These are phyloP conservation scores for Megaleporinus macrocephalus DNA, from an alignment of 2,113 vertebrate species.

Conservation along the genomic window DNA sequence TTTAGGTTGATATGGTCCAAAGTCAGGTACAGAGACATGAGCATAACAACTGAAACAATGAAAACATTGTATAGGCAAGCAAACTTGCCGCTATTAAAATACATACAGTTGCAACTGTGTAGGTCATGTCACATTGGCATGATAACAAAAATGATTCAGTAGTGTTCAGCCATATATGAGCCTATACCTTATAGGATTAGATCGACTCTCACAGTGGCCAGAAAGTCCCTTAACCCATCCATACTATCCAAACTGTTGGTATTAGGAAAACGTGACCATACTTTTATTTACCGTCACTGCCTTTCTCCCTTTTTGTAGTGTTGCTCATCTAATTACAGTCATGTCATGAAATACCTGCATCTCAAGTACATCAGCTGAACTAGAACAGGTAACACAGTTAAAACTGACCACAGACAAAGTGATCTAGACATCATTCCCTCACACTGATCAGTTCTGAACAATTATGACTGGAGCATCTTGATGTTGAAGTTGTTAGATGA, in stretches of 20 bases:
- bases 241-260: neutral
- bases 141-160: neutral
- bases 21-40: neutral
- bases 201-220: neutral
- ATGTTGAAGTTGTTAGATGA: no score
- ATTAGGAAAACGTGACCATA: neutral
- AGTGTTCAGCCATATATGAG: neutral
- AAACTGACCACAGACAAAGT: neutral
- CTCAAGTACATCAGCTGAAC: neutral
- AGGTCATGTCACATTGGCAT: neutral
- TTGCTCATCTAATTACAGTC: neutral
- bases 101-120: neutral
- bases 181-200: neutral
- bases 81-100: neutral
- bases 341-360: neutral
- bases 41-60: neutral
- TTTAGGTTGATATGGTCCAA: neutral
- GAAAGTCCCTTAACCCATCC: neutral
- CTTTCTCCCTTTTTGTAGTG: neutral
- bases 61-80: neutral
- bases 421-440: no score
- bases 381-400: no score
- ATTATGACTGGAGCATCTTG: no score
- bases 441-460: no score
- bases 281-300: neutral